phyloP scores from a whole-genome alignment of 2,888 invertebrate genomes.

The Morpho helenor region DNA sequence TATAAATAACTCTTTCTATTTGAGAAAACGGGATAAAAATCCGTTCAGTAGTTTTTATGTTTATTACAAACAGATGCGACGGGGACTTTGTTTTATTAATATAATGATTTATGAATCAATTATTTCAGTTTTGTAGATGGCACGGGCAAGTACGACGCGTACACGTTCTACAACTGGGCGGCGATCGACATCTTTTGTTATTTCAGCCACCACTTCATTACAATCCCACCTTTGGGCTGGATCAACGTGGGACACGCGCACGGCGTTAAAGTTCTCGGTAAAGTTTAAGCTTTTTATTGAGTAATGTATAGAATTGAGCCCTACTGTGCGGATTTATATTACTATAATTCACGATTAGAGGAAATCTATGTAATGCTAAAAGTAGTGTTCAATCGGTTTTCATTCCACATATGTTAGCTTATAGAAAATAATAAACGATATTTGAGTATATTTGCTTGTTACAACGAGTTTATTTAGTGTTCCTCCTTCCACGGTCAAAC shows the following conservation, averaged over 20 bases:
- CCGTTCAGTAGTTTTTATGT: not conserved
- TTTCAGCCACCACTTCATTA: slow-evolving; percentile 96
- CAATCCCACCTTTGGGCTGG: slow-evolving; percentile 96
- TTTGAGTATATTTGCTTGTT: too few relatives aligned
- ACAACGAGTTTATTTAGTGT: too few relatives aligned
- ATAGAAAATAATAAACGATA: too few relatives aligned
- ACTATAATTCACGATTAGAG: not conserved
- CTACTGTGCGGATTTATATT: not conserved
- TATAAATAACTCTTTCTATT: too few relatives aligned
- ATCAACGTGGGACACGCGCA: slow-evolving; percentile 94
- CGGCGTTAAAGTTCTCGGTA: slow-evolving; percentile 93
- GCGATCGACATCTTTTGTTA: slow-evolving; percentile 96
- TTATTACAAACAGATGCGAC: too few relatives aligned
- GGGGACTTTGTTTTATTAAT: too few relatives aligned
- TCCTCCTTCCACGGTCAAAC: too few relatives aligned
- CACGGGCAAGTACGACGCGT: slow-evolving; percentile 83
- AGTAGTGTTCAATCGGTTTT: not conserved
- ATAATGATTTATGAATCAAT: not conserved
- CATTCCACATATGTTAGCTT: too few relatives aligned
- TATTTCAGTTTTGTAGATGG: slow-evolving; percentile 84
- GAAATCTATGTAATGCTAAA: too few relatives aligned
- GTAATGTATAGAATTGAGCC: too few relatives aligned
- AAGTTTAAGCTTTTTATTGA: slow-evolving; percentile 17
- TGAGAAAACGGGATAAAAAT: too few relatives aligned
- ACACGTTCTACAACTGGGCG: slow-evolving; percentile 95